Conservation (phyloP, 2,797 vertebrate species). For the Basileuterus tristriatus region DNA sequence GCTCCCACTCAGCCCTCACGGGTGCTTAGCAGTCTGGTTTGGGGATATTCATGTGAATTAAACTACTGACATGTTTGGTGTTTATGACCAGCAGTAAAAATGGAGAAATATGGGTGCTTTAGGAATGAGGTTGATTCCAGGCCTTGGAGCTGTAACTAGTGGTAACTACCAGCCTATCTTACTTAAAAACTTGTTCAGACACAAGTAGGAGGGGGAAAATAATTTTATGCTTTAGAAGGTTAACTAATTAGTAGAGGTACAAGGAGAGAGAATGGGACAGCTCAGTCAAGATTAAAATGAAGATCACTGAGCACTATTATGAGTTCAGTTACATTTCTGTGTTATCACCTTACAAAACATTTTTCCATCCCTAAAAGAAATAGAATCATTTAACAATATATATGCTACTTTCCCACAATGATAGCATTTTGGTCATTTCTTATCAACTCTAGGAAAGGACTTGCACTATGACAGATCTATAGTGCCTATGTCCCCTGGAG, state of each 20-base stretch:
- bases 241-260: not conserved
- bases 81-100: not conserved
- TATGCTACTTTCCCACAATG: not conserved
- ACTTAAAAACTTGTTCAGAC: not conserved
- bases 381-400: not conserved
- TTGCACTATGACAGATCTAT: not conserved
- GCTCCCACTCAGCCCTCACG: not conserved
- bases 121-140: not conserved
- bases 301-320: not conserved
- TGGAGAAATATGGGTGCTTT: not conserved
- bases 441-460: not conserved
- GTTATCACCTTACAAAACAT: not conserved
- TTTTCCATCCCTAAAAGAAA: rapidly evolving
- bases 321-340: not conserved
- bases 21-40: not conserved
- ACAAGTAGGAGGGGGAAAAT: not conserved
- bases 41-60: not conserved
- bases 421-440: not conserved
- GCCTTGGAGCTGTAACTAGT: not conserved
- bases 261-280: not conserved
- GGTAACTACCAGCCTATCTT: not conserved
- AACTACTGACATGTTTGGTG: not conserved
- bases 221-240: not conserved
- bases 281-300: not conserved
- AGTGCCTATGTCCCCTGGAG: not conserved